Evolutionary conservation across 2,888 invertebrate species (phyloP).

Genomic region (Mesorhabditis sp.): DNA sequence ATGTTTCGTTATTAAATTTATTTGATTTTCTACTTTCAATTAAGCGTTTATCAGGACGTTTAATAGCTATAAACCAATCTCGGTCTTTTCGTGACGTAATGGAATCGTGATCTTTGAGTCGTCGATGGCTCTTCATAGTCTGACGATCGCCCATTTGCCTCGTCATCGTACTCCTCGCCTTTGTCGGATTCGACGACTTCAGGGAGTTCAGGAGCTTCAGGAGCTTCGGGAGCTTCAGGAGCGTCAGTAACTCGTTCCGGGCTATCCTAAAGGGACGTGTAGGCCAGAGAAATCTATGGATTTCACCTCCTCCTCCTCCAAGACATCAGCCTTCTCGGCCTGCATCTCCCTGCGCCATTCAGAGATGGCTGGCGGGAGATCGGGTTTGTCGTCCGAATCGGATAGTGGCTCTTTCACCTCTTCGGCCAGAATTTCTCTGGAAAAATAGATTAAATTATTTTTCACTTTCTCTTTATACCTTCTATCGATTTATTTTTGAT

Average conservation of each 20-base stretch:
- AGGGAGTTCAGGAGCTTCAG: not conserved
- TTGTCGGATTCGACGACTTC: too few relatives aligned
- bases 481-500: too few relatives aligned
- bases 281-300: too few relatives aligned
- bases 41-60: not conserved
- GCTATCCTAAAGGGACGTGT: not conserved
- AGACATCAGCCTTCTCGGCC: not conserved
- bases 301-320: not conserved
- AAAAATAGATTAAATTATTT: too few relatives aligned
- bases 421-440: too few relatives aligned
- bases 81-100: slow-evolving; percentile 40
- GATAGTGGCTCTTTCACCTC: too few relatives aligned
- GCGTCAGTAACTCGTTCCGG: not conserved
- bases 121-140: not conserved
- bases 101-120: slow-evolving; percentile 27
- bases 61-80: slow-evolving; percentile 9
- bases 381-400: not conserved
- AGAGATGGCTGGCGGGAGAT: not conserved
- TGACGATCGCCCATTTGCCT: not conserved
- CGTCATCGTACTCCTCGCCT: not conserved
- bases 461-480: too few relatives aligned
- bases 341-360: not conserved
- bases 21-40: not conserved
- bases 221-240: not conserved
- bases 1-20: too few relatives aligned